Base-by-base conservation (phyloP, 2,113 vertebrate species). In the Sinocyclocheilus maitianheensis region DNA sequence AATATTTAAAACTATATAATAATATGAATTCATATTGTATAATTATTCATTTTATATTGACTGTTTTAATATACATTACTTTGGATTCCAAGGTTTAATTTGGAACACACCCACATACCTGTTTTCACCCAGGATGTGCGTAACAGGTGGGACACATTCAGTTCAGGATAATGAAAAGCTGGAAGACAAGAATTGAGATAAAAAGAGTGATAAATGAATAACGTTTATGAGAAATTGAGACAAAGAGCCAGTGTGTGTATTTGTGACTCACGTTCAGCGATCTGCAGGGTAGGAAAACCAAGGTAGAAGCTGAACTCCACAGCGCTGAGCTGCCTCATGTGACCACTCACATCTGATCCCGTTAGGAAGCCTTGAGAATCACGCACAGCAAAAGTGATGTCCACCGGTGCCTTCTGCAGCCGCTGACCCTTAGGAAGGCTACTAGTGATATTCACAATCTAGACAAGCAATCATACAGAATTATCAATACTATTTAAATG, bases 271-370 rank as follows among this genome's bases (percentile, higher is more conserved):
- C 97, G 97, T 88, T 99, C 98, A 34, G 98, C 97, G 0, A 99
- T 96, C 90, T 98, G 97, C 86, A 97, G 94, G 51, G 94, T 96
- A 0, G 98, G 97, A 91, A 96, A 99, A 2, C 97, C 97, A 67
- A 99, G 86, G 78, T 97, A 99, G 94, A 98, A 99, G 91, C 98
- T 99, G 95, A 99, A 99, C 92, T 99, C 98, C 69, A 99, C 98
- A 91, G 96, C 87, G 0, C 94, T 98, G 86, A 99, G 93, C 90
- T 96, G 97, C 89, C 97, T 94, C 78, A 99, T 94, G 86, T 96
- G 95, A 82, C 96, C 94, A 11, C 97, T 99, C 93, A 99, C 95
- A 87, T 97, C 95, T 0, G 97, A 96, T 1, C 97, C 98, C 0
- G 91, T 95, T 81, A 98, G 85, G 89, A 95, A 98, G 30, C 96